These are phyloP conservation scores for Pteronura brasiliensis DNA, from an alignment of 2,113 vertebrate species.

Conservation along the genomic window DNA sequence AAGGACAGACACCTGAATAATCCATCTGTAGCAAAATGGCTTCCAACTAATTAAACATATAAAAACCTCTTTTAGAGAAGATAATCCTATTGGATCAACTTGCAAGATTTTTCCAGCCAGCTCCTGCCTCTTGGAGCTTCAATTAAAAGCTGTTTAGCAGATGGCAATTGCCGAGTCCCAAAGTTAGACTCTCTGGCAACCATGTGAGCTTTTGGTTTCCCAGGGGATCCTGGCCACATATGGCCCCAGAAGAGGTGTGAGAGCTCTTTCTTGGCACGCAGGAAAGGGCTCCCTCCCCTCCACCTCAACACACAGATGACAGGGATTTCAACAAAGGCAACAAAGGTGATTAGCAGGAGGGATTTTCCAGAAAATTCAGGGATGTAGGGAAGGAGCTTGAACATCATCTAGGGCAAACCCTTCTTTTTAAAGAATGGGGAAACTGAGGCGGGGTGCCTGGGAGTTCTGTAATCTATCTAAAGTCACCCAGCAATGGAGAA, in stretches of 20 bases:
- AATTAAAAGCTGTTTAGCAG: constrained; percentile 73
- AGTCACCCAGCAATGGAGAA: background rate
- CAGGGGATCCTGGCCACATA: constrained; percentile 68
- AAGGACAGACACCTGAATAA: background rate
- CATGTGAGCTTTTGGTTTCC: constrained; percentile 61
- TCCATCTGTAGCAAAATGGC: constrained; percentile 46
- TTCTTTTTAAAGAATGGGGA: background rate
- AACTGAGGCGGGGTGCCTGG: background rate
- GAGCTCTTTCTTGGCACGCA: background rate
- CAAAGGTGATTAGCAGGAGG: background rate
- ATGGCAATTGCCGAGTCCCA: constrained; percentile 79
- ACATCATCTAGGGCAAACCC: background rate
- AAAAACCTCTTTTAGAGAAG: constrained; percentile 58
- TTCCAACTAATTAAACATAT: constrained; percentile 69
- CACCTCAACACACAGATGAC: background rate
- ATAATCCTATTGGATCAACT: constrained; percentile 63
- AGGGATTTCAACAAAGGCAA: background rate
- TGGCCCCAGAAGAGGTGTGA: constrained; percentile 47
- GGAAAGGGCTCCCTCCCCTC: background rate
- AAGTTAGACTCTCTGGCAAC: constrained; percentile 75
- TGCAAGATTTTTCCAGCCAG: constrained; percentile 70
- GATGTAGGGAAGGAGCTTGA: background rate
- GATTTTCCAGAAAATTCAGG: background rate
- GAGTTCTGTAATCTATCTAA: background rate
- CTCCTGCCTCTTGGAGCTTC: constrained; percentile 66